phyloP scores from a whole-genome alignment of 2,113 vertebrate genomes.

The Lepus timidus region DNA sequence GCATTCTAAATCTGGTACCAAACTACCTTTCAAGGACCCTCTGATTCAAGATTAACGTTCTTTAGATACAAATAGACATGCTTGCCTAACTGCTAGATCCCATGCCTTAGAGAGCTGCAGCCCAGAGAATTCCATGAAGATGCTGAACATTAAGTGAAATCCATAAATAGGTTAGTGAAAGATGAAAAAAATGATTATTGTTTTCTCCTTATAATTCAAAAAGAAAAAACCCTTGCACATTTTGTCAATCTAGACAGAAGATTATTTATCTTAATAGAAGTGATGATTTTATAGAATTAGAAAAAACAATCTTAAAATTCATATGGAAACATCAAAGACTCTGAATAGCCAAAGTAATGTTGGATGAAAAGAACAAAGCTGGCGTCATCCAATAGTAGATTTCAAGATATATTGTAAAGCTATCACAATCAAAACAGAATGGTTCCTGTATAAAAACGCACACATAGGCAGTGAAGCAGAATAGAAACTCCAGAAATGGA shows the following conservation, averaged over 20 bases:
- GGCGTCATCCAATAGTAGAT: too few species aligned
- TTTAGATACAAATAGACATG: neutral
- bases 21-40: neutral
- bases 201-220: constrained; percentile 1
- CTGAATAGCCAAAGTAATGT: too few species aligned
- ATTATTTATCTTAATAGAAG: constrained; percentile 22
- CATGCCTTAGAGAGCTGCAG: neutral
- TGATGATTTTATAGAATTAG: neutral
- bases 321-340: too few species aligned
- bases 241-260: neutral
- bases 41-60: neutral
- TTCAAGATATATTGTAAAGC: too few species aligned
- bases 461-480: too few species aligned
- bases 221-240: neutral
- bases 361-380: too few species aligned
- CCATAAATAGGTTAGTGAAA: neutral
- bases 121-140: neutral
- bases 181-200: neutral
- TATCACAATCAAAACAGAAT: too few species aligned
- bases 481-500: too few species aligned
- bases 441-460: too few species aligned
- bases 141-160: neutral
- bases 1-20: neutral
- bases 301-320: neutral
- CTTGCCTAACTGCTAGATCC: neutral